phyloP scores from a whole-genome alignment of 2,797 vertebrate species.

The Margarornis squamiger region DNA sequence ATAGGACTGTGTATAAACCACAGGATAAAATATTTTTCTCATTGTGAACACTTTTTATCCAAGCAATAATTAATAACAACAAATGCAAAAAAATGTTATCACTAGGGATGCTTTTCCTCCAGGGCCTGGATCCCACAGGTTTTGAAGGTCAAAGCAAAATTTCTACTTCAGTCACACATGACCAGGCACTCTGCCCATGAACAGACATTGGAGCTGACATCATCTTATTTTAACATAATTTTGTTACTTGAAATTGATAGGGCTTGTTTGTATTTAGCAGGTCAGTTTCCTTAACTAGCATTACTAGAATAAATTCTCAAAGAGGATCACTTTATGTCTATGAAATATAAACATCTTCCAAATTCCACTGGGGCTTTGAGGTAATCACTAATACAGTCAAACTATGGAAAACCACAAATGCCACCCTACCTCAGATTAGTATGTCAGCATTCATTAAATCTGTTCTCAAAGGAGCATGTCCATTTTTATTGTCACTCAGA shows the following conservation, averaged over 20 bases:
- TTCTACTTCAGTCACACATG: not conserved
- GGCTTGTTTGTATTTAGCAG: not conserved
- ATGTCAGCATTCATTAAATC: not conserved
- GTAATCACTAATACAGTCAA: not conserved
- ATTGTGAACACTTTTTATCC: not conserved
- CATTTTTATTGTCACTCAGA: slow-evolving; percentile 31
- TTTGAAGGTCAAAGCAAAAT: slow-evolving; percentile 1
- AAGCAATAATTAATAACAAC: not conserved
- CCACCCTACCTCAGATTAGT: not conserved
- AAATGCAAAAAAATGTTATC: not conserved
- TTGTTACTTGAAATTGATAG: not conserved
- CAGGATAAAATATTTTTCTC: not conserved
- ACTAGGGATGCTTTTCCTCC: not conserved
- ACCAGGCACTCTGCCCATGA: not conserved
- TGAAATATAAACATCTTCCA: slow-evolving; percentile 2
- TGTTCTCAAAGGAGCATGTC: slow-evolving; percentile 42
- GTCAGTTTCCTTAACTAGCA: not conserved
- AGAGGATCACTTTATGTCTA: not conserved
- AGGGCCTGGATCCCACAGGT: not conserved
- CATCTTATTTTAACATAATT: not conserved
- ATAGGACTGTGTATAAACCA: not conserved
- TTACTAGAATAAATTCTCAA: not conserved
- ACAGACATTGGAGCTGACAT: not conserved
- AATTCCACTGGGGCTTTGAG: not conserved
- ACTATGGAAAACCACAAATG: not conserved